Conservation (phyloP, 2,797 vertebrate species). For the Rhinella marina region DNA sequence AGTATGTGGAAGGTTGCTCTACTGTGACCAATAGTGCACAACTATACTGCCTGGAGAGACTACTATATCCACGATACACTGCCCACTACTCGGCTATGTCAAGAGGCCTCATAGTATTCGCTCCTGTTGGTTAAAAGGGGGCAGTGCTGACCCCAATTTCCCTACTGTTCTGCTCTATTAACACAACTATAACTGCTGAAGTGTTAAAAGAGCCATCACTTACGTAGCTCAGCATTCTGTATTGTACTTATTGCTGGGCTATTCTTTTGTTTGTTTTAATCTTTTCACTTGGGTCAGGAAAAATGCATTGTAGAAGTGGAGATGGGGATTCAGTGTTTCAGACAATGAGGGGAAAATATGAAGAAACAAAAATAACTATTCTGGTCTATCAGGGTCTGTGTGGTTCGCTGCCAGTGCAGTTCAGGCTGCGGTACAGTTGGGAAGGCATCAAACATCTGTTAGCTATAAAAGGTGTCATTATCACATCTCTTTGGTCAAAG, state of each 20-base stretch:
- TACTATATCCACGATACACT: background rate
- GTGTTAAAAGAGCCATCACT: background rate
- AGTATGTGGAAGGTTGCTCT: too few relatives aligned
- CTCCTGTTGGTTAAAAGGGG: background rate
- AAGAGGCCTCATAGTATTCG: background rate
- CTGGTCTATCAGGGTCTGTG: constrained; percentile 13
- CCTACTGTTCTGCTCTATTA: background rate
- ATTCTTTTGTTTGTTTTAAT: background rate
- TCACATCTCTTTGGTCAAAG: constrained; percentile 44
- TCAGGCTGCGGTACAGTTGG: background rate
- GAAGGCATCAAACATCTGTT: constrained; percentile 54
- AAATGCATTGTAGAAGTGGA: background rate
- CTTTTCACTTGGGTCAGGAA: background rate
- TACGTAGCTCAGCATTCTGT: background rate
- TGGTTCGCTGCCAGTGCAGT: background rate
- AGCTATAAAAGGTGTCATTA: constrained; percentile 55
- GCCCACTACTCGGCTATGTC: too few relatives aligned
- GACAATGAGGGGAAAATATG: constrained; percentile 12
- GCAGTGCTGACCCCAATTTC: background rate
- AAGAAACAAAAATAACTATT: constrained; percentile 21
- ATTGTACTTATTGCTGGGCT: background rate
- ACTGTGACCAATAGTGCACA: background rate
- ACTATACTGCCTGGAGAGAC: background rate
- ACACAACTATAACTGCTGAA: background rate
- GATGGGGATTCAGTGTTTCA: background rate